These are phyloP conservation scores for Petrophora chlorosata DNA, from an alignment of 2,888 invertebrate species.

Conservation along the genomic window DNA sequence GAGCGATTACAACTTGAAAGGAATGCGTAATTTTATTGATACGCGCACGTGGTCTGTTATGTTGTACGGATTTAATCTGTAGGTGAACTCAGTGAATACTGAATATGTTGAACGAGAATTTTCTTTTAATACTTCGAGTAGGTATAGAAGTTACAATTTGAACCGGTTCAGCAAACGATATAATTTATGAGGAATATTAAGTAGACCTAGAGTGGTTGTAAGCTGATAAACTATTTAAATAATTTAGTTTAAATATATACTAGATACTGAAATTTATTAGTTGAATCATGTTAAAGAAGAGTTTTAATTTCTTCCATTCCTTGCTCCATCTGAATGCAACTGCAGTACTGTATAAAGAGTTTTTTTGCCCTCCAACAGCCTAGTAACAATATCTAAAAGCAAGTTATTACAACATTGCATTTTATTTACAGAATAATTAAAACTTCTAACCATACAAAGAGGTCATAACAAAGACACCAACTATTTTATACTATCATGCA, in stretches of 20 bases:
- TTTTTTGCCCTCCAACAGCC: too few species aligned
- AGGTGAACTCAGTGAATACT: constrained; percentile 15
- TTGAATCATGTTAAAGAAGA: too few species aligned
- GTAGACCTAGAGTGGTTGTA: too few species aligned
- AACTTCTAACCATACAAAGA: constrained; percentile 9
- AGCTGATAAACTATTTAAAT: too few species aligned
- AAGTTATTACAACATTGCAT: too few species aligned
- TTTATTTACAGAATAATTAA: too few species aligned
- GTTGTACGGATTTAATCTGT: constrained; percentile 26
- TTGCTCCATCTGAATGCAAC: too few species aligned
- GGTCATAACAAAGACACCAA: constrained; percentile 26
- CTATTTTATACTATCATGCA: constrained; percentile 15
- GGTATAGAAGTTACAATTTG: background rate
- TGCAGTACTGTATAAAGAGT: too few species aligned
- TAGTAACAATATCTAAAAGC: too few species aligned
- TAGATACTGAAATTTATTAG: too few species aligned
- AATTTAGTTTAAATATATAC: too few species aligned
- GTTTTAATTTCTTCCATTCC: too few species aligned
- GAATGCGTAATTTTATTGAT: constrained; percentile 40
- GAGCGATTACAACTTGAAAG: constrained; percentile 40
- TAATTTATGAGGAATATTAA: background rate
- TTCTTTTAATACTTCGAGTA: background rate
- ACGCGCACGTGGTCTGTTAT: constrained; percentile 31
- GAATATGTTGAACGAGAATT: constrained; percentile 1
- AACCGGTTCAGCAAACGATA: background rate